Evolutionary conservation across 2,888 invertebrate species (phyloP).

Genomic region (Bellardia pandia): DNA sequence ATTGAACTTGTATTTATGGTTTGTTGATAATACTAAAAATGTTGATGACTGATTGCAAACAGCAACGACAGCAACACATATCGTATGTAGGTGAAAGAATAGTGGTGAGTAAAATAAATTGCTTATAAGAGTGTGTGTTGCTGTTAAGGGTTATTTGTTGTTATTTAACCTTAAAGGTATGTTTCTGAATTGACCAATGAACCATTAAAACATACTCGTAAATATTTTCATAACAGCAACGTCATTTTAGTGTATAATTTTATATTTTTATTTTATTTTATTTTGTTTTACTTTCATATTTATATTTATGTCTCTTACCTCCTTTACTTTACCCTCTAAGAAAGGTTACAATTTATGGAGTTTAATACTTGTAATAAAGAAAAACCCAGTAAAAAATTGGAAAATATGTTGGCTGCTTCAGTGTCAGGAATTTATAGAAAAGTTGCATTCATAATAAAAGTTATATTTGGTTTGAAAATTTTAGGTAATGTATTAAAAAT

Average conservation of each 20-base stretch:
- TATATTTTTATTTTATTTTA: slow-evolving; percentile 18
- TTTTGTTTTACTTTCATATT: background rate
- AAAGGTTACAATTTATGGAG: slow-evolving; percentile 10
- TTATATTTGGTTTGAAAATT: background rate
- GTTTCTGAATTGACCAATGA: slow-evolving; percentile 61
- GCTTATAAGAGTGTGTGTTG: slow-evolving; percentile 2
- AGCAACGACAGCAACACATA: slow-evolving; percentile 2
- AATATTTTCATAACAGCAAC: slow-evolving; percentile 51
- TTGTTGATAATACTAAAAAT: slow-evolving; percentile 55
- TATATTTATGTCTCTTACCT: background rate
- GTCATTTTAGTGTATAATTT: slow-evolving; percentile 15
- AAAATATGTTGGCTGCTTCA: slow-evolving; percentile 3
- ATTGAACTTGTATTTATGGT: slow-evolving; percentile 65
- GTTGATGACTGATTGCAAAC: slow-evolving; percentile 36
- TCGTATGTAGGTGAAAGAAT: background rate
- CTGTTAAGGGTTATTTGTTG: slow-evolving; percentile 43
- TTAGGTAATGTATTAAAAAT: background rate
- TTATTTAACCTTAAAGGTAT: slow-evolving; percentile 62
- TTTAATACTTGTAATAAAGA: background rate
- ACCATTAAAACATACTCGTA: slow-evolving; percentile 52
- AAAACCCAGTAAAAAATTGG: background rate
- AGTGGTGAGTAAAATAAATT: slow-evolving; percentile 1
- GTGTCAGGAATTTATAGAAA: slow-evolving; percentile 11
- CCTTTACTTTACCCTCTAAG: background rate
- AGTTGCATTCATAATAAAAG: background rate